Percentiles rank a stretch among this genome's conserved stretches.
phyloP scores from a whole-genome alignment of 1,140 invertebrate species.

The Lordiphosa clarofinis region DNA sequence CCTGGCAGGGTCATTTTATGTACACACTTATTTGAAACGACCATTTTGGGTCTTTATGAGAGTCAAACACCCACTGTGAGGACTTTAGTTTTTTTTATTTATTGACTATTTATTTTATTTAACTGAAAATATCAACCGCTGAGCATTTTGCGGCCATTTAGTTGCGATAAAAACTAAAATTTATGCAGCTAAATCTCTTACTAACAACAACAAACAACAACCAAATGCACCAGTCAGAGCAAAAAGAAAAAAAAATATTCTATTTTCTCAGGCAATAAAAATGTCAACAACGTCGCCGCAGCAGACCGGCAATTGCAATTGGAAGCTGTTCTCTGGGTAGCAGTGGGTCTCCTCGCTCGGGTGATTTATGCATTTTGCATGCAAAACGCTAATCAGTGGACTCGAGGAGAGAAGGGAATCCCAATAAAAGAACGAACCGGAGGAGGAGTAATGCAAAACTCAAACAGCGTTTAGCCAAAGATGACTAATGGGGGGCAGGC shows the following conservation, averaged over 20 bases:
- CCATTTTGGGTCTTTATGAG: slow-evolving; percentile 23
- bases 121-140: slow-evolving; percentile 49
- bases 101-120: slow-evolving; percentile 72
- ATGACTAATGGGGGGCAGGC: slow-evolving; percentile 62
- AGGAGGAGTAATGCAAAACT: slow-evolving; percentile 49
- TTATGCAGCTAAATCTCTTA: slow-evolving; percentile 61
- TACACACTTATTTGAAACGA: background rate
- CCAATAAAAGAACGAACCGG: slow-evolving; percentile 43
- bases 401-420: slow-evolving; percentile 16
- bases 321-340: slow-evolving; percentile 9
- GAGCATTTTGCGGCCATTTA: slow-evolving; percentile 69
- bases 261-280: slow-evolving; percentile 77
- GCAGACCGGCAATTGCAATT: slow-evolving; percentile 53
- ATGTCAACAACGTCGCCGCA: slow-evolving; percentile 66
- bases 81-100: slow-evolving; percentile 39
- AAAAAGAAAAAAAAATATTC: slow-evolving; percentile 59
- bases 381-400: slow-evolving; percentile 73
- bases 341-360: slow-evolving; percentile 10
- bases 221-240: slow-evolving; percentile 14
- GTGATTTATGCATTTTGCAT: slow-evolving; percentile 74
- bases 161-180: slow-evolving; percentile 69
- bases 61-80: slow-evolving; percentile 39
- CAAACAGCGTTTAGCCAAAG: slow-evolving; percentile 71
- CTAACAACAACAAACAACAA: slow-evolving; percentile 17
- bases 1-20: slow-evolving; percentile 12